A percentile compares a stretch with the other conserved stretches of the same genome.
phyloP scores from a whole-genome alignment of 1,140 invertebrate species.

The Catajapyx aquilonaris region DNA sequence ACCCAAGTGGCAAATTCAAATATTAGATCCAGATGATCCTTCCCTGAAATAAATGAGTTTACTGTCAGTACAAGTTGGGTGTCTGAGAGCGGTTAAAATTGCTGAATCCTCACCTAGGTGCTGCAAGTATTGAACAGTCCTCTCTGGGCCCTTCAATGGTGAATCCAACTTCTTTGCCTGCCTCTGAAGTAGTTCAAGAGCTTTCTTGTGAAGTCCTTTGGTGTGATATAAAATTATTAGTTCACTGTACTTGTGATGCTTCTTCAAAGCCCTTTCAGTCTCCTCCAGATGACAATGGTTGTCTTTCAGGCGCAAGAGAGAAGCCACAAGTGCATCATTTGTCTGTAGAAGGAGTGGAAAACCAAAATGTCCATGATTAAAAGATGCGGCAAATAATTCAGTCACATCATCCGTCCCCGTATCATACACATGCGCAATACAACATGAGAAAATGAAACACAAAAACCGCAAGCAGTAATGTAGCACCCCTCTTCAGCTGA shows the following conservation, averaged over 20 bases:
- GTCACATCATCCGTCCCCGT: no score
- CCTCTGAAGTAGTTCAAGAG: constrained; percentile 65
- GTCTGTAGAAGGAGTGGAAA: constrained; percentile 32
- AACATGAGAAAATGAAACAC: no score
- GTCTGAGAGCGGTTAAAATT: no score
- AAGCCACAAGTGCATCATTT: constrained; percentile 80
- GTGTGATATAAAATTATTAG: constrained; percentile 89
- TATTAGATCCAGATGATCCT: constrained; percentile 71
- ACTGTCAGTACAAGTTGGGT: background rate
- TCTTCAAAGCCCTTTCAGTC: constrained; percentile 68
- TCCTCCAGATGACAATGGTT: constrained; percentile 91
- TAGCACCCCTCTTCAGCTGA: no score
- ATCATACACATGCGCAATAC: no score
- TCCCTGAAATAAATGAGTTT: constrained; percentile 25
- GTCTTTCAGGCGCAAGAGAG: constrained; percentile 57
- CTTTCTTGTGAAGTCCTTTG: constrained; percentile 77
- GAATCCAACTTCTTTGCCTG: constrained; percentile 57
- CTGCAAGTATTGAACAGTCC: constrained; percentile 81
- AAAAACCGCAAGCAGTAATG: no score
- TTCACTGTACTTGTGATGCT: constrained; percentile 74
- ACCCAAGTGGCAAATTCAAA: constrained; percentile 92
- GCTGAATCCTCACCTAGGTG: constrained; percentile 51
- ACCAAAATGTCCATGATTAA: background rate
- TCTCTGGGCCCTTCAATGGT: constrained; percentile 51
- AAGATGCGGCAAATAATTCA: background rate